These are phyloP conservation scores for Fulmarus glacialis DNA, from an alignment of 2,113 vertebrate genomes.

Conservation along the genomic window DNA sequence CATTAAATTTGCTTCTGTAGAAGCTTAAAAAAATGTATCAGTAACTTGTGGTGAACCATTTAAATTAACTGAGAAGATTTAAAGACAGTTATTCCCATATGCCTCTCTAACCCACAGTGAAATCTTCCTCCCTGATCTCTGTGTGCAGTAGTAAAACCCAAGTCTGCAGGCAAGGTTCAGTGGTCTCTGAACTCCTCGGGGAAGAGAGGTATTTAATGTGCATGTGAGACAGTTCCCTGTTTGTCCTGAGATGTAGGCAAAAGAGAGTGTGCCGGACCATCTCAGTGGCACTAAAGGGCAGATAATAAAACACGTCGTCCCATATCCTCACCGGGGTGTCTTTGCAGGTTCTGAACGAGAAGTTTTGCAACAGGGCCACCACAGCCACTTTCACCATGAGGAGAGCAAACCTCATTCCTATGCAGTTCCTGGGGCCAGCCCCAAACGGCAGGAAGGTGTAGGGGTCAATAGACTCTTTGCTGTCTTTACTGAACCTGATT, in stretches of 20 bases:
- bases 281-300: not conserved
- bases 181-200: not conserved
- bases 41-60: not conserved
- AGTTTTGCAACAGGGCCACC: slow-evolving; percentile 76
- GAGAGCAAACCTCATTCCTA: slow-evolving; percentile 84
- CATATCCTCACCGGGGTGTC: slow-evolving; percentile 79
- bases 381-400: slow-evolving; percentile 75
- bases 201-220: not conserved
- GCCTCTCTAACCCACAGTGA: not conserved
- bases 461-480: slow-evolving; percentile 66
- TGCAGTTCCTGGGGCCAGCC: slow-evolving; percentile 82
- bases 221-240: not conserved
- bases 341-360: slow-evolving; percentile 76
- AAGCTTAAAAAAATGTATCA: not conserved
- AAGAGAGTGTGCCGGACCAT: not conserved
- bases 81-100: not conserved
- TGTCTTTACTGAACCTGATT: slow-evolving; percentile 81
- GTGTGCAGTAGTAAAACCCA: not conserved
- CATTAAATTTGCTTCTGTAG: not conserved
- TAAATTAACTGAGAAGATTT: not conserved
- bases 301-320: not conserved
- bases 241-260: not conserved
- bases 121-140: not conserved
- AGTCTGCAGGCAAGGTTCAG: not conserved
- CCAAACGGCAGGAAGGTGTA: slow-evolving; percentile 83